A percentile compares a stretch with the other conserved stretches of the same genome.
phyloP scores from a whole-genome alignment of 2,888 invertebrate species.

The Ariolimax columbianus region DNA sequence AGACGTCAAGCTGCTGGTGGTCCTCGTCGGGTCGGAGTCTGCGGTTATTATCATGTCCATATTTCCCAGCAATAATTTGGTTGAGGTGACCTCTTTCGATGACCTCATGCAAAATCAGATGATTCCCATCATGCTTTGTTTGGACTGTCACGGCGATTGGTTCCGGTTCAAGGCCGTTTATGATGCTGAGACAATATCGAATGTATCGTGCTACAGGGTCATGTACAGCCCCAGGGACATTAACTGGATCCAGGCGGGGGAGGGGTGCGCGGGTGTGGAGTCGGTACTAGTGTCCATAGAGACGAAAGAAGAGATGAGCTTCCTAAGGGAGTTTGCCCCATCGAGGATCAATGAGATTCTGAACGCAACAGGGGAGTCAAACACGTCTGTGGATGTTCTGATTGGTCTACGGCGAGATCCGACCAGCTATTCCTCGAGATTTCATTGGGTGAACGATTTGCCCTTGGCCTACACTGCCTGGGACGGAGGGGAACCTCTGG shows the following conservation, averaged over 20 bases:
- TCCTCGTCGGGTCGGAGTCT: slow-evolving; percentile 22
- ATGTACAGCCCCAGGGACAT: not conserved
- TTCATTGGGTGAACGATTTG: slow-evolving; percentile 34
- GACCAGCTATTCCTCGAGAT: slow-evolving; percentile 20
- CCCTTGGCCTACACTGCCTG: slow-evolving; percentile 28
- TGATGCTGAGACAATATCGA: slow-evolving; percentile 17
- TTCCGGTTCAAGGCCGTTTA: slow-evolving; percentile 30
- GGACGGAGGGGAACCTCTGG: slow-evolving; percentile 32
- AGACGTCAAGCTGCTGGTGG: slow-evolving; percentile 18
- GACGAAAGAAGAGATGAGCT: slow-evolving; percentile 41
- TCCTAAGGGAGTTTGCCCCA: slow-evolving; percentile 5
- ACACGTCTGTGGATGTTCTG: slow-evolving; percentile 22
- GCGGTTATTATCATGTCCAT: slow-evolving; percentile 21
- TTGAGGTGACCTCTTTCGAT: slow-evolving; percentile 17
- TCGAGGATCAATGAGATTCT: slow-evolving; percentile 5
- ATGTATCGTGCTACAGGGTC: slow-evolving; percentile 33
- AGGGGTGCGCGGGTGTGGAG: slow-evolving; percentile 2
- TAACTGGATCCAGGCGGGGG: slow-evolving; percentile 42
- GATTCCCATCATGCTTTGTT: slow-evolving; percentile 41
- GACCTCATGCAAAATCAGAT: slow-evolving; percentile 41
- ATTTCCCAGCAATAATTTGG: slow-evolving; percentile 34
- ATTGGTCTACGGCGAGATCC: slow-evolving; percentile 34
- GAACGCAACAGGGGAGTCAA: slow-evolving; percentile 20
- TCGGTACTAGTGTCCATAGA: slow-evolving; percentile 42
- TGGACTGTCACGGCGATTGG: slow-evolving; percentile 30